Percentiles rank a stretch among this genome's conserved stretches.
phyloP scores from a whole-genome alignment of 2,888 invertebrate species.

The Catocala sponsa region DNA sequence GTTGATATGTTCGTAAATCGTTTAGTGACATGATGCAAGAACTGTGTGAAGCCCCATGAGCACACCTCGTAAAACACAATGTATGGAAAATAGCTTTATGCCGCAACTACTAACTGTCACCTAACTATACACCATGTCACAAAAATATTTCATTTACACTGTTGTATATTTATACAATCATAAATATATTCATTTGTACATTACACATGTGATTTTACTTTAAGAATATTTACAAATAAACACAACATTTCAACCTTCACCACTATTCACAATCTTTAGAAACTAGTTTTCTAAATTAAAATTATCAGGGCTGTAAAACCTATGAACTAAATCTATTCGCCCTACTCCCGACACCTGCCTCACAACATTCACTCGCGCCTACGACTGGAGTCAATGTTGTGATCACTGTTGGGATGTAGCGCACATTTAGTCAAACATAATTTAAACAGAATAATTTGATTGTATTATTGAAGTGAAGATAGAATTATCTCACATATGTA shows the following conservation, averaged over 20 bases:
- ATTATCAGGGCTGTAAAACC: slow-evolving; percentile 78
- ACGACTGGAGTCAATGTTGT: slow-evolving; percentile 15
- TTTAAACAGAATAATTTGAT: slow-evolving; percentile 47
- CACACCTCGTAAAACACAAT: slow-evolving; percentile 65
- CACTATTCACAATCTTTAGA: slow-evolving; percentile 72
- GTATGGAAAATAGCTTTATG: slow-evolving; percentile 75
- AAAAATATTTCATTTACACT: slow-evolving; percentile 82
- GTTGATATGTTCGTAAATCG: slow-evolving; percentile 77
- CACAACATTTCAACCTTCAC: slow-evolving; percentile 75
- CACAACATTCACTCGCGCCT: slow-evolving; percentile 24
- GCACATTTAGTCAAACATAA: slow-evolving; percentile 45
- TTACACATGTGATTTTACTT: slow-evolving; percentile 76
- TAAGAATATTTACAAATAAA: slow-evolving; percentile 83
- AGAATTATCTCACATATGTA: slow-evolving; percentile 18
- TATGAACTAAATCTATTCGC: slow-evolving; percentile 64
- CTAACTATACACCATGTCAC: slow-evolving; percentile 83
- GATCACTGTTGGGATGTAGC: slow-evolving; percentile 27
- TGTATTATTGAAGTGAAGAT: slow-evolving; percentile 51
- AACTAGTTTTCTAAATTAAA: slow-evolving; percentile 63
- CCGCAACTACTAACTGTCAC: slow-evolving; percentile 65
- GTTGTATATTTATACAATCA: slow-evolving; percentile 76
- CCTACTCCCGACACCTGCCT: slow-evolving; percentile 31
- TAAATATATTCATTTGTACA: slow-evolving; percentile 86
- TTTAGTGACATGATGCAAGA: slow-evolving; percentile 80
- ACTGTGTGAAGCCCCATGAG: slow-evolving; percentile 77